These are phyloP conservation scores for Crambe crambe DNA, from an alignment of 37 sponge, comb jelly and placozoan genomes.

Conservation along the genomic window DNA sequence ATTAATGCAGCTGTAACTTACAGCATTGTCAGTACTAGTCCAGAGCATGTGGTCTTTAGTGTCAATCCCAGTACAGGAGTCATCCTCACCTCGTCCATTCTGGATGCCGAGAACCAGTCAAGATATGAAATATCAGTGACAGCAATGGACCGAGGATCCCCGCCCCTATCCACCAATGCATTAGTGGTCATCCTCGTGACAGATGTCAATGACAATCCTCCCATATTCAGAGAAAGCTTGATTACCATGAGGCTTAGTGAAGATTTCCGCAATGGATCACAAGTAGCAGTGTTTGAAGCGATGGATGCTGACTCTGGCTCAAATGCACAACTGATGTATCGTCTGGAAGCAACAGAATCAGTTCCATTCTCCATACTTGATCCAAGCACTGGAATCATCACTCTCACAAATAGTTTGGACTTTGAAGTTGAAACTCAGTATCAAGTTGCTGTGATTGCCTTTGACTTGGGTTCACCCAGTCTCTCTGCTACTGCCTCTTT, in stretches of 20 bases:
- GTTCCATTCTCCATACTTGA: conserved; percentile 49
- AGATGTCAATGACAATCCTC: conserved; percentile 73
- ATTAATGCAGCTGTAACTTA: conserved; percentile 37
- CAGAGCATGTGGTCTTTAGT: conserved; percentile 1
- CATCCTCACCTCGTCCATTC: background rate
- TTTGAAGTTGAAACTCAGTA: conserved; percentile 42
- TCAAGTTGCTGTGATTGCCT: conserved; percentile 42
- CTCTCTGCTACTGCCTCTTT: conserved; percentile 22
- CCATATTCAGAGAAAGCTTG: conserved; percentile 16
- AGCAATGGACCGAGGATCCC: conserved; percentile 65
- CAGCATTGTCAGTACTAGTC: conserved; percentile 1
- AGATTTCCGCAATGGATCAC: conserved; percentile 12
- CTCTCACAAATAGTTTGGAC: conserved; percentile 31
- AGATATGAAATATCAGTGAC: conserved; percentile 35
- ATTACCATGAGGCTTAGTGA: conserved; percentile 26
- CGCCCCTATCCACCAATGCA: conserved; percentile 36
- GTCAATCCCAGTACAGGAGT: conserved; percentile 34
- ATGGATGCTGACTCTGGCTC: conserved; percentile 54
- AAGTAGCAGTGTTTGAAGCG: conserved; percentile 34
- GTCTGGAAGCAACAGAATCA: background rate
- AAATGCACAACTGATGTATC: conserved; percentile 30
- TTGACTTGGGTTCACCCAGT: conserved; percentile 57
- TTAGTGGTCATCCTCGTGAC: conserved; percentile 31
- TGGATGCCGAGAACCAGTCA: conserved; percentile 37
- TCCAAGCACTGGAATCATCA: conserved; percentile 50